Percentiles rank a stretch among this genome's conserved stretches.
Evolutionary conservation across 2,113 vertebrate genomes (phyloP).

Genomic region (Cephalopholis sonnerati): DNA sequence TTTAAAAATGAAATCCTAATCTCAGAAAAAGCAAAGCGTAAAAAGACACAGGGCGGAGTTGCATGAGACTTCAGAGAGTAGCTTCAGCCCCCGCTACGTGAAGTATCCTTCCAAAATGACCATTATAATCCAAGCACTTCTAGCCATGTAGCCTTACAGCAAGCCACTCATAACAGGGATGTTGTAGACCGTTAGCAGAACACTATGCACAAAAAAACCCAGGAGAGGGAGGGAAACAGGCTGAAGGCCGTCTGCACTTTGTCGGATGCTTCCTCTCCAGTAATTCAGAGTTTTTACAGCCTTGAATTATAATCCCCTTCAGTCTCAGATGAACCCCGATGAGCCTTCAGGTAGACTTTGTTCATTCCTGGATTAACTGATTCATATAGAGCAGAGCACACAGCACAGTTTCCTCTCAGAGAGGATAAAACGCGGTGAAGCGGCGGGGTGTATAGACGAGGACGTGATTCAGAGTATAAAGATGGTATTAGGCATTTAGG

Average conservation of each 20-base stretch:
- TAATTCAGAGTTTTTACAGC: constrained; percentile 30
- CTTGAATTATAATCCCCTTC: constrained; percentile 42
- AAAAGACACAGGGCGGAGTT: constrained; percentile 28
- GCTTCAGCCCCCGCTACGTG: constrained; percentile 3
- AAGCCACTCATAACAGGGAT: constrained; percentile 19
- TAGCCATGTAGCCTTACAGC: constrained; percentile 58
- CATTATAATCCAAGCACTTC: constrained; percentile 65
- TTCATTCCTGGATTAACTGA: constrained; percentile 58
- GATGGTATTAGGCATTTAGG: constrained; percentile 37
- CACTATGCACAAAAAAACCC: constrained; percentile 67
- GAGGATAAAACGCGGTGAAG: constrained; percentile 25
- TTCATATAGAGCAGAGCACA: constrained; percentile 25
- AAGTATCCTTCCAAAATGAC: constrained; percentile 31
- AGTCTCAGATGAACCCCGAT: constrained; percentile 45
- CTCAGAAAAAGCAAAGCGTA: constrained; percentile 41
- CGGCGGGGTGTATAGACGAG: constrained; percentile 5
- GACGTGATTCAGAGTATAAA: constrained; percentile 19
- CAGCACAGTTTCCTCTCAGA: constrained; percentile 36
- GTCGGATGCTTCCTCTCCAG: constrained; percentile 31
- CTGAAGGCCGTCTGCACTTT: constrained; percentile 34
- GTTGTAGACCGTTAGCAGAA: constrained; percentile 46
- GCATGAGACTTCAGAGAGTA: constrained; percentile 2
- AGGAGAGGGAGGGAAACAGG: constrained; percentile 11
- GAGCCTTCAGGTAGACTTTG: constrained; percentile 34
- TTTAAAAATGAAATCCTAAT: constrained; percentile 72